Conservation (phyloP, 2,888 invertebrate species). For the Biston stratarius region DNA sequence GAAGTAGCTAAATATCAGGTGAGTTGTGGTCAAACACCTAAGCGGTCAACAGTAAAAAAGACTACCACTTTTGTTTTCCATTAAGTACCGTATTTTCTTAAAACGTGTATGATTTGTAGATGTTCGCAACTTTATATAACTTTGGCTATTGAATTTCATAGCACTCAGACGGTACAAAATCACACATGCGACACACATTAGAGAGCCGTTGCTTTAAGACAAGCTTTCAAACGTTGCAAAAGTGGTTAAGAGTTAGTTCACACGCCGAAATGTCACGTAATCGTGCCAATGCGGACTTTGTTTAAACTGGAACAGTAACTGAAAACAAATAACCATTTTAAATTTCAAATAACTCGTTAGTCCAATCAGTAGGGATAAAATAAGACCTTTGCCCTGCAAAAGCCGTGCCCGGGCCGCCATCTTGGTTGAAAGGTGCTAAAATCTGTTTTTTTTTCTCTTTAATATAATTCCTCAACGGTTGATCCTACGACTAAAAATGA, state of each 20-base stretch:
- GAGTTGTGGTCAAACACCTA: too few relatives aligned
- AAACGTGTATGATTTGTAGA: neutral
- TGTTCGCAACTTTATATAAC: conserved; percentile 1
- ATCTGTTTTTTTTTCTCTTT: too few relatives aligned
- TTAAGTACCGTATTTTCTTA: neutral
- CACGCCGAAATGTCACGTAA: conserved; percentile 38
- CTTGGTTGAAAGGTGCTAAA: too few relatives aligned
- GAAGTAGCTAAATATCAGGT: too few relatives aligned
- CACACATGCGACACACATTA: conserved; percentile 36
- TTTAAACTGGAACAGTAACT: conserved; percentile 11
- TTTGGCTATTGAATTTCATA: conserved; percentile 6
- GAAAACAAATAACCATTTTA: neutral
- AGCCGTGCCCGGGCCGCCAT: too few relatives aligned
- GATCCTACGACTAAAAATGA: too few relatives aligned
- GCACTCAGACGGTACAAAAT: conserved; percentile 21
- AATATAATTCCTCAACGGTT: too few relatives aligned
- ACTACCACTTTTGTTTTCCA: too few relatives aligned
- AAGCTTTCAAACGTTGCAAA: conserved; percentile 34
- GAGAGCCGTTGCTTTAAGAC: too few relatives aligned
- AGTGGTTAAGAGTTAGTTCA: conserved; percentile 35
- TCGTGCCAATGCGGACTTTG: conserved; percentile 18
- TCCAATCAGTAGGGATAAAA: too few relatives aligned
- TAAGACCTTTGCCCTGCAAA: too few relatives aligned
- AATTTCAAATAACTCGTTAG: neutral
- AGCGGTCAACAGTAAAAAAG: too few relatives aligned